Evolutionary conservation across 2,888 invertebrate genomes (phyloP), one percentile per base, ranked within the genome.

Genomic region (Amphipyra tragopoginis): DNA sequence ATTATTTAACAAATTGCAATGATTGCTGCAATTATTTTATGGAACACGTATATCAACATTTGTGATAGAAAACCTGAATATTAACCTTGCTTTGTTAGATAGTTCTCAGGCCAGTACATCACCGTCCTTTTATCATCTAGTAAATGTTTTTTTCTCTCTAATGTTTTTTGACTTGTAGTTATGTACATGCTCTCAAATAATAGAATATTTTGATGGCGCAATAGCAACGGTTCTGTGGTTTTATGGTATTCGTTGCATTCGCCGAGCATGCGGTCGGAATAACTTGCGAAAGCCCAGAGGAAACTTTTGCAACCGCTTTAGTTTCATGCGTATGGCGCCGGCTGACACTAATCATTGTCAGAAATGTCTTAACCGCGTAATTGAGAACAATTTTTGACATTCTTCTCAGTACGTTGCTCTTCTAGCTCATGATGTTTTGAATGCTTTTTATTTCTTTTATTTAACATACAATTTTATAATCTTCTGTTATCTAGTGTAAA

Each of bases 261-360:
- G 69, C 51, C 51, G 67, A 68, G 77, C 75, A 74, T 81, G 85
- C 82, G 82, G 85, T 81, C 55, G 77, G 72, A 78, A 77, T 82
- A 76, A 68, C 82, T 89, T 90, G 80, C 86, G 84, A 88, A 86
- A 89, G 82, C 70, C 72, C 74, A 63, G 75, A 80, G 76, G 79
- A 83, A 82, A 83, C 78, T 90, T 87, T 87, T 79, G 86, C 78
- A 88, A 89, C 76, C 81, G 81, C 65, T 82, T 81, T 77, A 80
- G 80, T 82, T 82, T 75, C 71, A 58, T 64, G 60, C 65, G 49
- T 59, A 54, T 72, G 53, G 57, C 69, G 75, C 65, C 65, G 56
- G 11, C 56, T 65, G 57, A 57, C 63, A 75, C 65, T 75, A 73
- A 79, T 79, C 79, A 77, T 76, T 66, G 73, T 64, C 60, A 60